A percentile compares a stretch with the other conserved stretches of the same genome.
Evolutionary conservation across 1,140 invertebrate species (phyloP).

Genomic region (Liolophura sinensis): DNA sequence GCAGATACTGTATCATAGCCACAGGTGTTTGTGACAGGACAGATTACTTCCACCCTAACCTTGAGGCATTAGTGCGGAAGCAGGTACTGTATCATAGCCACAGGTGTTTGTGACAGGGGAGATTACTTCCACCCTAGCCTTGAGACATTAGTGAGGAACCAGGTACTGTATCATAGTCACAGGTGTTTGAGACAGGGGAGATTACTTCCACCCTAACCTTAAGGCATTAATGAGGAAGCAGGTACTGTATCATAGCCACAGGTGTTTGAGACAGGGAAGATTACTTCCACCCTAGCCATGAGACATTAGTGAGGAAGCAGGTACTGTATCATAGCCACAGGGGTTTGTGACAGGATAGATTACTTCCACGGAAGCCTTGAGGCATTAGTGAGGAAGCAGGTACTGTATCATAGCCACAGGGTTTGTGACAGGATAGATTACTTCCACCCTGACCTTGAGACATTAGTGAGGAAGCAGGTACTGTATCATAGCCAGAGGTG

Average conservation of each 20-base stretch:
- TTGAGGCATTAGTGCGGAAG: conserved; percentile 37
- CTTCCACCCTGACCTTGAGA: background rate
- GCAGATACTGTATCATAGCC: background rate
- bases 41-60: conserved; percentile 37
- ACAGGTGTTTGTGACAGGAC: conserved; percentile 14
- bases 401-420: conserved; percentile 2
- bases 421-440: background rate
- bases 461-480: background rate
- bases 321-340: background rate
- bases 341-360: conserved; percentile 19
- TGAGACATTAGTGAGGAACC: background rate
- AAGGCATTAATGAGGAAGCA: background rate
- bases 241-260: background rate
- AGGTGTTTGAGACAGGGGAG: background rate
- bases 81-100: conserved; percentile 27
- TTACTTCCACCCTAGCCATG: background rate
- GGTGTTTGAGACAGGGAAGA: background rate
- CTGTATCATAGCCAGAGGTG: background rate
- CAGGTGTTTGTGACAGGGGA: background rate
- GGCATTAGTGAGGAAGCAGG: conserved; percentile 38
- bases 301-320: background rate
- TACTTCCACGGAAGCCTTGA: conserved; percentile 41
- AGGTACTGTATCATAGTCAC: background rate
- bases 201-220: background rate
- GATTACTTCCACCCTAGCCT: background rate